Conservation (phyloP, 2,888 invertebrate species). For the Nebria brevicollis region DNA sequence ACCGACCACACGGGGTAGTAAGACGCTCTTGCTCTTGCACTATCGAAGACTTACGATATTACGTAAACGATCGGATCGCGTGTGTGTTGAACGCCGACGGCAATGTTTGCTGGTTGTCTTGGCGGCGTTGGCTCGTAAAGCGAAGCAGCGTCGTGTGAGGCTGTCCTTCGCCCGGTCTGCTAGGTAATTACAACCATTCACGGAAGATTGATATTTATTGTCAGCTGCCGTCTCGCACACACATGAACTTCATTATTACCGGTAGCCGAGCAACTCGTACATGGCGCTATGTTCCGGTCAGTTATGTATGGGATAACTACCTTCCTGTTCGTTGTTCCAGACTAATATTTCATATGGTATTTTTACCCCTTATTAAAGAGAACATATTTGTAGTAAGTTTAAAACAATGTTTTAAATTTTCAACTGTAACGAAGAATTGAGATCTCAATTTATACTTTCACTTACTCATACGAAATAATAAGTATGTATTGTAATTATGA, state of each 20-base stretch:
- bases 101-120: slow-evolving; percentile 15
- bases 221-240: slow-evolving; percentile 28
- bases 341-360: slow-evolving; percentile 7
- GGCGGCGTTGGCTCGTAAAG: not conserved
- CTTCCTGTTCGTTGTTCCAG: slow-evolving; percentile 20
- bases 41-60: slow-evolving; percentile 28
- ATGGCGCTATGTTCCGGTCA: not conserved
- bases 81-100: slow-evolving; percentile 16
- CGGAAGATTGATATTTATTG: slow-evolving; percentile 45
- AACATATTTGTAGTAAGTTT: not conserved
- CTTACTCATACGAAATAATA: no score
- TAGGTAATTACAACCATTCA: slow-evolving; percentile 38
- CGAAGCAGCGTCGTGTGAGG: slow-evolving; percentile 23
- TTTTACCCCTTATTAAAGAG: not conserved
- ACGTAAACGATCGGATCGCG: slow-evolving; percentile 41
- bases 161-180: not conserved
- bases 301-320: slow-evolving; percentile 3
- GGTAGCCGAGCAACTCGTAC: not conserved
- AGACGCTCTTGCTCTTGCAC: slow-evolving; percentile 23
- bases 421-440: no score
- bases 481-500: no score
- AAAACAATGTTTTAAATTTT: not conserved
- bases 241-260: slow-evolving; percentile 44
- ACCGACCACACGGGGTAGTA: slow-evolving; percentile 5
- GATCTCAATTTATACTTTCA: no score